A percentile compares a stretch with the other conserved stretches of the same genome.
phyloP scores from a whole-genome alignment of 2,888 invertebrate species.

The Cremastinae sp. region DNA sequence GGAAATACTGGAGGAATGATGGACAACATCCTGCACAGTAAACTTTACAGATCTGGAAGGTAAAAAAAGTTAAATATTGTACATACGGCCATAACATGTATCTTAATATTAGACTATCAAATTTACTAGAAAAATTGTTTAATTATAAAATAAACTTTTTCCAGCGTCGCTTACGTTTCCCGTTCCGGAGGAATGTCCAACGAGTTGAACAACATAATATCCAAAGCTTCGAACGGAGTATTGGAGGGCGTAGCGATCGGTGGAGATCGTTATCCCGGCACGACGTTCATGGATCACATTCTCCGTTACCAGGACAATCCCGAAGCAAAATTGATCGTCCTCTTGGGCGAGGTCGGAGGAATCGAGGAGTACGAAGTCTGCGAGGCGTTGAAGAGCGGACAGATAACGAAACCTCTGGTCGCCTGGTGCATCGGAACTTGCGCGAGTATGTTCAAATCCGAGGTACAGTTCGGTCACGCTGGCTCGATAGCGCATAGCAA shows the following conservation, averaged over 20 bases:
- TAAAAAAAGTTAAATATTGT: constrained; percentile 65
- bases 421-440: constrained; percentile 99
- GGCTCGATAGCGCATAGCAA: constrained; percentile 98
- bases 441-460: constrained; percentile 83
- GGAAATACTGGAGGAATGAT: constrained; percentile 99
- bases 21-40: constrained; percentile 98
- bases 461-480: constrained; percentile 99
- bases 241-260: constrained; percentile 99
- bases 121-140: too few relatives aligned
- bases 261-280: constrained; percentile 98
- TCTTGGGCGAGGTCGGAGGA: constrained; percentile 99
- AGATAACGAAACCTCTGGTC: constrained; percentile 95
- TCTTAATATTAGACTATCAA: too few relatives aligned
- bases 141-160: too few relatives aligned
- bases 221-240: constrained; percentile 97
- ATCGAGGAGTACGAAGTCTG: constrained; percentile 98
- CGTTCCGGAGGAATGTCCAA: constrained; percentile 99
- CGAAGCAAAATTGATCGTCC: constrained; percentile 95
- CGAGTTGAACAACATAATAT: constrained; percentile 98
- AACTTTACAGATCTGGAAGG: constrained; percentile 96
- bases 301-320: constrained; percentile 91
- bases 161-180: constrained; percentile 98
- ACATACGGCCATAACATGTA: too few relatives aligned
- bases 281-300: constrained; percentile 98
- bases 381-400: constrained; percentile 88